Percentiles rank a stretch among this genome's conserved stretches.
These are phyloP conservation scores for Burhinus oedicnemus DNA, from an alignment of 2,113 vertebrate genomes.

Conservation along the genomic window DNA sequence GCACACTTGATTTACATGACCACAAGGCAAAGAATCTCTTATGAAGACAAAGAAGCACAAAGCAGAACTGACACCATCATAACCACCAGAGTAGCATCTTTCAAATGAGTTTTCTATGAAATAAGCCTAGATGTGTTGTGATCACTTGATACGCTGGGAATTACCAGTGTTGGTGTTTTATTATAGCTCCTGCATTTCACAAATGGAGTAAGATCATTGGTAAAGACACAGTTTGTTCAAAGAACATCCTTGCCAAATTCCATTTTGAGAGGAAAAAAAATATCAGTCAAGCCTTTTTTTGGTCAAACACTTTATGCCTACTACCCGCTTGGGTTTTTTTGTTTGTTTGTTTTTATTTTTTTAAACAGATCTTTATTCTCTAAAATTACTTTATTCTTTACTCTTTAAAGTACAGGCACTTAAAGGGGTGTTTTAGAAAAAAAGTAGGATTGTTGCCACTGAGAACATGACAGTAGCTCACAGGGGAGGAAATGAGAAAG, in stretches of 20 bases:
- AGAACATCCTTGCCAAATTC: neutral
- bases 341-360: neutral
- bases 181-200: neutral
- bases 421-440: neutral
- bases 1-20: neutral
- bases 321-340: neutral
- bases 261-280: neutral
- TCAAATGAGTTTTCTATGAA: neutral
- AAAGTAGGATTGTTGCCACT: neutral
- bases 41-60: neutral
- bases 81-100: neutral
- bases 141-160: neutral
- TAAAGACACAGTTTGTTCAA: neutral
- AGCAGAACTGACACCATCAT: neutral
- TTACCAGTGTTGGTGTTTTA: neutral
- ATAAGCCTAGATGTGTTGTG: neutral
- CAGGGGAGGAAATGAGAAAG: neutral
- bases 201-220: neutral
- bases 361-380: neutral
- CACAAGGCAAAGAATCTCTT: neutral
- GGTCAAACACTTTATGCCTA: neutral
- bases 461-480: neutral
- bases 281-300: neutral
- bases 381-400: neutral
- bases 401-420: neutral